Percentiles rank a stretch among this genome's conserved stretches.
These are phyloP conservation scores for Drosophila lacertosa DNA, from an alignment of 1,140 invertebrate genomes.

Conservation along the genomic window DNA sequence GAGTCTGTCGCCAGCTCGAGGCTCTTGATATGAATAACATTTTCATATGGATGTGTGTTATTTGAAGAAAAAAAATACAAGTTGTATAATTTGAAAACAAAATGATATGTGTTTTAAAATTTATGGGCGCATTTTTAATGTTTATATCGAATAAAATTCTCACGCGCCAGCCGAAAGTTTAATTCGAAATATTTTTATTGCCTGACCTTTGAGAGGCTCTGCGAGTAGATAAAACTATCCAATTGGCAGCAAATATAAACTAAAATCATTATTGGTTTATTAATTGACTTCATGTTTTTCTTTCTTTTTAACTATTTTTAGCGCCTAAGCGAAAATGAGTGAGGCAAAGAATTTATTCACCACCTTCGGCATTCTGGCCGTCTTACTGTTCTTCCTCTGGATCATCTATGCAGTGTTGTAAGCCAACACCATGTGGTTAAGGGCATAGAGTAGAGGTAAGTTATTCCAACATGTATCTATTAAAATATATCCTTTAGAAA, in stretches of 20 bases:
- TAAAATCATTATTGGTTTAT: constrained; percentile 25
- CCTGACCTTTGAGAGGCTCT: constrained; percentile 34
- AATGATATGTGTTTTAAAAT: constrained; percentile 68
- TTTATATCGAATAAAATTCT: constrained; percentile 55
- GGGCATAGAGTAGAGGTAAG: constrained; percentile 43
- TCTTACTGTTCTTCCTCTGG: constrained; percentile 68
- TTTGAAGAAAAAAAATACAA: constrained; percentile 32
- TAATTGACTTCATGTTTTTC: constrained; percentile 20
- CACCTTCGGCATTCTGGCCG: constrained; percentile 77
- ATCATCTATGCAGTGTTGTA: constrained; percentile 81
- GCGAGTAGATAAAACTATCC: constrained; percentile 18
- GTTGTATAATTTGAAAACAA: constrained; percentile 71
- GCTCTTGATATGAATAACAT: constrained; percentile 37
- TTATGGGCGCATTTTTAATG: constrained; percentile 63
- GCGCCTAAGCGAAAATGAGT: constrained; percentile 65
- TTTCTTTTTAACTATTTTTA: constrained; percentile 28
- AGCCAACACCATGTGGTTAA: constrained; percentile 13
- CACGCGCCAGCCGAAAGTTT: constrained; percentile 51
- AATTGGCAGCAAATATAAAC: constrained; percentile 5
- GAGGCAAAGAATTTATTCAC: constrained; percentile 74
- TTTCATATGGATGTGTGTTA: constrained; percentile 49
- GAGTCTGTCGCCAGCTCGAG: constrained; percentile 14
- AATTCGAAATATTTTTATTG: constrained; percentile 39
- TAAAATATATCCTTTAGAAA: background rate
- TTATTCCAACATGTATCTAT: background rate